These are phyloP conservation scores for Choloepus hoffmanni DNA, from an alignment of 2,113 vertebrate genomes.

Conservation along the genomic window DNA sequence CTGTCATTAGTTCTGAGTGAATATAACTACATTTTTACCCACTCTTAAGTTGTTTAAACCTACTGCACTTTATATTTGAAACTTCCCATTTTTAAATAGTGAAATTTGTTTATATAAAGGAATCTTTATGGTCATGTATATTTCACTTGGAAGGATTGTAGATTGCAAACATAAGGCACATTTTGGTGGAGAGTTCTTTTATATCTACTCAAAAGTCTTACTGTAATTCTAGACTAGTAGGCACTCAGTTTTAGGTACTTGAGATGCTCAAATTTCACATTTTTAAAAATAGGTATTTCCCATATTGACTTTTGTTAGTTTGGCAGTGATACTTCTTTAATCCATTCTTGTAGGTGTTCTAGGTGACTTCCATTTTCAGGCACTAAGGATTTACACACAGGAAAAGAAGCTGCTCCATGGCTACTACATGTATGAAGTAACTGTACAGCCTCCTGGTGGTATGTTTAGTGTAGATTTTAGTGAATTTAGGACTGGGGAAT, in stretches of 20 bases:
- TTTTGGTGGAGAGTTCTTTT: neutral
- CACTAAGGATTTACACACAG: constrained; percentile 61
- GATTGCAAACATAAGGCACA: no score
- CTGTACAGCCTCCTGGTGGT: constrained; percentile 36
- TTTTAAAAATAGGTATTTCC: neutral
- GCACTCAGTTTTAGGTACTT: no score
- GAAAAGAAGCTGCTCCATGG: constrained; percentile 10
- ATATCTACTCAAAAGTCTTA: no score
- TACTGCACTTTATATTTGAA: neutral
- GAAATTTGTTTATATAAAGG: neutral
- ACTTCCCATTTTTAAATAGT: neutral
- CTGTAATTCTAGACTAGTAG: neutral
- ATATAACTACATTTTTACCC: no score
- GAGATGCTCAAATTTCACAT: neutral
- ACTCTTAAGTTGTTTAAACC: neutral
- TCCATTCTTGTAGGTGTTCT: constrained; percentile 63
- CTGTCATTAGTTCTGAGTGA: no score
- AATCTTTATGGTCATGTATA: neutral
- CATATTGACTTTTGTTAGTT: neutral
- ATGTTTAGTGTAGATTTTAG: neutral
- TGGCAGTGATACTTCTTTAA: neutral
- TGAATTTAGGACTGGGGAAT: neutral
- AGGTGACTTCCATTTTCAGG: constrained; percentile 76
- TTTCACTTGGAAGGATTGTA: neutral
- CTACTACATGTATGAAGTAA: constrained; percentile 53